Evolutionary conservation across 35 echinoderm and acorn worm genomes (phyloP).

Genomic region (Heliocidaris erythrogramma): DNA sequence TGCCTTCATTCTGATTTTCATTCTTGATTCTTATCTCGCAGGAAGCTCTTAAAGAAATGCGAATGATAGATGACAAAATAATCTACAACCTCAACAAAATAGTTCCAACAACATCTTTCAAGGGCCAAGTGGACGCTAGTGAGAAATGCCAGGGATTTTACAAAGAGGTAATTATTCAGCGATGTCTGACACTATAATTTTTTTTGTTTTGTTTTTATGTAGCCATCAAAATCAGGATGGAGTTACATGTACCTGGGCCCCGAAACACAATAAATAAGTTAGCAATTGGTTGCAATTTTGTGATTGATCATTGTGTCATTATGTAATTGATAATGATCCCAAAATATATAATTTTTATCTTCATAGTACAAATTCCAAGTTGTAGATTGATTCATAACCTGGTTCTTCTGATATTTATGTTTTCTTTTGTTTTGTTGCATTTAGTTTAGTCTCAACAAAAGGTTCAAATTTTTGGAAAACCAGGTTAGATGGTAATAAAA

Average conservation of each 20-base stretch:
- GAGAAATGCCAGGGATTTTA: conserved; percentile 85
- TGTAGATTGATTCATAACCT: neutral
- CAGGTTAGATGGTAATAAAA: no score
- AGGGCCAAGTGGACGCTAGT: conserved; percentile 81
- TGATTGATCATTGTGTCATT: no score
- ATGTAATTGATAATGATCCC: neutral
- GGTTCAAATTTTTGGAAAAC: no score
- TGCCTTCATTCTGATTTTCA: no score
- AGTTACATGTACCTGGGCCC: neutral
- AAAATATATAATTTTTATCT: neutral
- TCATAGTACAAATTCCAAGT: neutral
- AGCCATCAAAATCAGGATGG: neutral
- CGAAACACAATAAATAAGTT: neutral
- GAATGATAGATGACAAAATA: conserved; percentile 95
- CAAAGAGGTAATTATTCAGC: conserved; percentile 64
- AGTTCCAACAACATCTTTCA: conserved; percentile 87
- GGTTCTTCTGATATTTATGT: no score
- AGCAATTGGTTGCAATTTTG: neutral
- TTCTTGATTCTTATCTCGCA: neutral
- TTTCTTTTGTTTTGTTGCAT: no score
- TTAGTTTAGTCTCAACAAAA: no score
- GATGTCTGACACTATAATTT: neutral
- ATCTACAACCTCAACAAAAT: conserved; percentile 92
- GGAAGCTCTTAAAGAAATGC: conserved; percentile 81
- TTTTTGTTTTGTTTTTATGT: no score